phyloP scores from a whole-genome alignment of 2,113 vertebrate species.

The Ciconia stormi region DNA sequence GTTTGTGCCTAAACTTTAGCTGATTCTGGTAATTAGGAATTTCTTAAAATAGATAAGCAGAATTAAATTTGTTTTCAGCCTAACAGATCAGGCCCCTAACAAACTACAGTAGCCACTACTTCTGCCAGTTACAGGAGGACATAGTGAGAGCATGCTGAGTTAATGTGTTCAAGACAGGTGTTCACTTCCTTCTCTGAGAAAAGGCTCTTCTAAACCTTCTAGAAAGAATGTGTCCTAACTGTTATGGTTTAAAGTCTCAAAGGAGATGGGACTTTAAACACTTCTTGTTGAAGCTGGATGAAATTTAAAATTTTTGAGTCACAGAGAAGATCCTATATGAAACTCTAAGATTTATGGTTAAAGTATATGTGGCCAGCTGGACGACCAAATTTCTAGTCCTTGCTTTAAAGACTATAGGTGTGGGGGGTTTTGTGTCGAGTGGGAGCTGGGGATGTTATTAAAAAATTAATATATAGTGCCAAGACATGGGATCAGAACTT shows the following conservation, averaged over 20 bases:
- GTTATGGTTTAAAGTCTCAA: background rate
- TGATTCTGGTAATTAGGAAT: background rate
- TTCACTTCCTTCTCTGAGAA: background rate
- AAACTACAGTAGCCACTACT: background rate
- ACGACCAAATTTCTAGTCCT: background rate
- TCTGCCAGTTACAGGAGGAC: background rate
- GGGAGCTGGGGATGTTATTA: fast-evolving
- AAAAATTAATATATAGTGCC: background rate
- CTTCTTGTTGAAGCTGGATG: background rate
- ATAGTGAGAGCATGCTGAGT: background rate
- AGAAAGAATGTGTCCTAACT: background rate
- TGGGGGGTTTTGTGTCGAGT: fast-evolving
- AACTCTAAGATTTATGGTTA: background rate
- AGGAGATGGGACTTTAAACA: background rate
- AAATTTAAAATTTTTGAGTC: background rate
- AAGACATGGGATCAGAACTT: background rate
- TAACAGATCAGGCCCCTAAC: background rate
- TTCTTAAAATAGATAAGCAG: background rate
- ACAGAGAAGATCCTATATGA: background rate
- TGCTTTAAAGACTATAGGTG: background rate
- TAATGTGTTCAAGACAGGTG: background rate
- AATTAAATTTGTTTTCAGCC: background rate
- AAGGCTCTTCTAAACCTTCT: background rate
- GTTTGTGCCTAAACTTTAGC: background rate
- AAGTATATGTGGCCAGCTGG: background rate